Evolutionary conservation across 2,888 invertebrate genomes (phyloP).

Genomic region (Ditylenchus weischeri): DNA sequence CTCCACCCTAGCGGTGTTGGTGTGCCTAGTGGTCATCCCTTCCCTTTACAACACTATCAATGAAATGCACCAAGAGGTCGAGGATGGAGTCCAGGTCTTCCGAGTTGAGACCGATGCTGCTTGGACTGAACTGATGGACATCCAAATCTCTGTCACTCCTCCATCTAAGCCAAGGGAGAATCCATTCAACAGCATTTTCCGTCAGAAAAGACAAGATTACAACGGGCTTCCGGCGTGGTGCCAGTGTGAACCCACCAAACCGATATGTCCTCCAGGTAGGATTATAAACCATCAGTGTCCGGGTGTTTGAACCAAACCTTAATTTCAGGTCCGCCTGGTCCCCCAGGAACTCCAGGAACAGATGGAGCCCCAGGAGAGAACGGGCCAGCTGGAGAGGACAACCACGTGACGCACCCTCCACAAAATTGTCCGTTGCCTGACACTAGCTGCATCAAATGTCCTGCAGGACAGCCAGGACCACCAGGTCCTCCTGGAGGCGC

Average conservation of each 20-base stretch:
- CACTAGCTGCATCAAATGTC: constrained; percentile 48
- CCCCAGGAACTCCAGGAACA: constrained; percentile 38
- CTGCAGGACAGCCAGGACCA: constrained; percentile 43
- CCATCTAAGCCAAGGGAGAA: constrained; percentile 41
- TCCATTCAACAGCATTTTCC: constrained; percentile 50
- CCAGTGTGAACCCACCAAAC: constrained; percentile 53
- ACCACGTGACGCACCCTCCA: constrained; percentile 40
- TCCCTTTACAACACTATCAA: constrained; percentile 47
- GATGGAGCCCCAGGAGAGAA: constrained; percentile 42
- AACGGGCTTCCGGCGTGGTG: constrained; percentile 52
- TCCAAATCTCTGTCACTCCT: constrained; percentile 41
- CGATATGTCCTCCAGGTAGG: constrained; percentile 39
- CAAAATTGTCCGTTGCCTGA: constrained; percentile 41
- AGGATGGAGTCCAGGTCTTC: constrained; percentile 45
- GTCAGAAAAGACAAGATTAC: constrained; percentile 42
- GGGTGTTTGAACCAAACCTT: too few relatives aligned
- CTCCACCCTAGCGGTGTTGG: constrained; percentile 35
- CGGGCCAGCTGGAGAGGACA: constrained; percentile 46
- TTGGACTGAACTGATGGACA: constrained; percentile 55
- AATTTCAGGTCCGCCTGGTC: constrained; percentile 31
- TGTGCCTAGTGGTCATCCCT: constrained; percentile 46
- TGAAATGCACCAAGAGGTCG: constrained; percentile 34
- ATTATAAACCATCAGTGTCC: too few relatives aligned
- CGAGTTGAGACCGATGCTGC: constrained; percentile 56
- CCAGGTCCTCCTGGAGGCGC: constrained; percentile 44